phyloP scores from a whole-genome alignment of 2,797 vertebrate genomes.

The Brotula barbata region DNA sequence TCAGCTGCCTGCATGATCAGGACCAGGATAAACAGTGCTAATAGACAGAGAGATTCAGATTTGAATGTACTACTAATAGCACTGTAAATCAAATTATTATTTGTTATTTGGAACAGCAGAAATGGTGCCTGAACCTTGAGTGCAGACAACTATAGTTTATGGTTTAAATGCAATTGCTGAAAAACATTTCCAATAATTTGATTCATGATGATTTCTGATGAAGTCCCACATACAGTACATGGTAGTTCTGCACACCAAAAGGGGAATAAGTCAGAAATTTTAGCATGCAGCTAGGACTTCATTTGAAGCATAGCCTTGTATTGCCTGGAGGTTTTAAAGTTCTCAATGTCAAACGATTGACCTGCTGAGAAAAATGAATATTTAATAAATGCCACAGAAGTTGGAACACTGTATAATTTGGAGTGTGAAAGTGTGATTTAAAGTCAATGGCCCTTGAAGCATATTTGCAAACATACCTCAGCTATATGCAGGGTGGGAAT shows the following conservation, averaged over 20 bases:
- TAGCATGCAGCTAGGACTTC: background rate
- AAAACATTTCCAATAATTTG: too few relatives aligned
- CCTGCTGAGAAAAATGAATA: slow-evolving; percentile 8
- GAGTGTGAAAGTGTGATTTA: slow-evolving; percentile 23
- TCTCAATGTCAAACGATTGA: slow-evolving; percentile 26
- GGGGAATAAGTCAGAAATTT: slow-evolving; percentile 16
- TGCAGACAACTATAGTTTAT: too few relatives aligned
- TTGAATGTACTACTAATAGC: too few relatives aligned
- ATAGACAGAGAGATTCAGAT: too few relatives aligned
- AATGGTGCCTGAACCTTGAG: too few relatives aligned
- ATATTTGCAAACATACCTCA: slow-evolving; percentile 23
- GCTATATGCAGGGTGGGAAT: slow-evolving; percentile 1
- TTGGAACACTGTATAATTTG: slow-evolving; percentile 8
- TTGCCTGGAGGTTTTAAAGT: background rate
- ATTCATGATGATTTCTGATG: too few relatives aligned
- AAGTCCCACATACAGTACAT: background rate
- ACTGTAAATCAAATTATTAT: too few relatives aligned
- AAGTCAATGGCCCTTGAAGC: slow-evolving; percentile 32
- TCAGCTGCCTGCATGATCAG: too few relatives aligned
- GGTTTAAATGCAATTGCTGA: too few relatives aligned
- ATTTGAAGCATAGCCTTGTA: background rate
- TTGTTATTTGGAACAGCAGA: too few relatives aligned
- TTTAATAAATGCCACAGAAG: slow-evolving; percentile 40
- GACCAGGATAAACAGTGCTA: too few relatives aligned
- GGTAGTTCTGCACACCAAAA: background rate